Conservation (phyloP, 2,888 invertebrate genomes). For the Drosophila pseudotakahashii region DNA sequence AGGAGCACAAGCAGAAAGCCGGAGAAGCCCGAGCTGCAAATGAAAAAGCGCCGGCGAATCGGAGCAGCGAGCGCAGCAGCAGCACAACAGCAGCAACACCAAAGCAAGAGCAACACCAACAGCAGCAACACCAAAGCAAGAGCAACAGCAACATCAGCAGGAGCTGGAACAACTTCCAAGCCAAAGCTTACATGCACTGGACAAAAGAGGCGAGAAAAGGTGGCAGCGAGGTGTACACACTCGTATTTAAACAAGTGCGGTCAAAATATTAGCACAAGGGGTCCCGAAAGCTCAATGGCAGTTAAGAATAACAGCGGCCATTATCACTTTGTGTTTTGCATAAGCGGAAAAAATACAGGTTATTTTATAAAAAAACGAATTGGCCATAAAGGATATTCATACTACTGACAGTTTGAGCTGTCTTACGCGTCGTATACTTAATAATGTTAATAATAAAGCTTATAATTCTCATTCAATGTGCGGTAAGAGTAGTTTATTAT, state of each 20-base stretch:
- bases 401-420: not conserved
- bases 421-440: conserved; percentile 3
- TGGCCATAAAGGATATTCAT: not conserved
- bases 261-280: conserved; percentile 19
- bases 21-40: conserved; percentile 68
- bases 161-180: conserved; percentile 42
- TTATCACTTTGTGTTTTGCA: not conserved
- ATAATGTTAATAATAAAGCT: not conserved
- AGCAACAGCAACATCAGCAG: conserved; percentile 22
- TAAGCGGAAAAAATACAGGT: not conserved
- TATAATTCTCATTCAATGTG: not conserved
- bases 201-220: conserved; percentile 30
- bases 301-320: not conserved
- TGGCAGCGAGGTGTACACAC: conserved; percentile 14
- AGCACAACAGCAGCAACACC: conserved; percentile 19
- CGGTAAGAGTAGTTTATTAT: not conserved
- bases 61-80: conserved; percentile 27
- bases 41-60: conserved; percentile 66
- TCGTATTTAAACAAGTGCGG: conserved; percentile 23
- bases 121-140: conserved; percentile 15
- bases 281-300: conserved; percentile 1
- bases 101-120: conserved; percentile 8
- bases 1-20: conserved; percentile 20
- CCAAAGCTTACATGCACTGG: conserved; percentile 50
- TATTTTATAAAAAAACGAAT: not conserved